Base-by-base conservation (phyloP, 2,797 vertebrate genomes). In the Agapornis canus region DNA sequence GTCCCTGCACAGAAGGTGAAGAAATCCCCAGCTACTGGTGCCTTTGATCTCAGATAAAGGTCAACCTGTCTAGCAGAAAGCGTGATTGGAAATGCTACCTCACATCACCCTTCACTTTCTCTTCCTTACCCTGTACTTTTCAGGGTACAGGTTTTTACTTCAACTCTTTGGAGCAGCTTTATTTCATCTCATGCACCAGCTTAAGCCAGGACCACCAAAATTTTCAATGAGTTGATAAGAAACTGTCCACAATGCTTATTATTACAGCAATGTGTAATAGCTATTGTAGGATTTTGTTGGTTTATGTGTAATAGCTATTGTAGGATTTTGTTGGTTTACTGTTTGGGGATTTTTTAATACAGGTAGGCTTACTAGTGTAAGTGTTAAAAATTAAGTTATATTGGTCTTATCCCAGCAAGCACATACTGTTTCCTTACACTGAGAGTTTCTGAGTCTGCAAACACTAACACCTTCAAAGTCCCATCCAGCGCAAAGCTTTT, bases 21-120 rank as follows among this genome's bases (percentile, higher is more conserved):
- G 95, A 96, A 96, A 92, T 93, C 93, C 86, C 94, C 94, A 65
- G 95, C 75, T 82, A 13, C 83, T 17, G 11, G 23, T 85, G 75
- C 60, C 92, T 97, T 81, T 94, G 92, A 95, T 94, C 75, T 91
- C 78, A 81, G 90, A 95, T 81, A 91, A 95, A 95, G 94, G 93
- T 96, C 95, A 93, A 13, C 90, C 86, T 92, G 89, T 92, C 92
- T 95, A 80, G 81, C 52, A 77, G 75, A 89, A 91, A 91, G 78
- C 5, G 29, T 87, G 84, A 78, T 94, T 10, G 27, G 89, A 96
- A 97, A 92, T 1, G n/a, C 61, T 60, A 10, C 78, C 76, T 85
- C 45, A 57, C 68, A 19, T 57, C 84, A 68, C 42, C 79, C 92
- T 85, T 94, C 11, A 52, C 93, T 97, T 94, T 96, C 94, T 82